Base-by-base conservation (phyloP, 2,888 invertebrate species). In the Prenolepis imparis region DNA sequence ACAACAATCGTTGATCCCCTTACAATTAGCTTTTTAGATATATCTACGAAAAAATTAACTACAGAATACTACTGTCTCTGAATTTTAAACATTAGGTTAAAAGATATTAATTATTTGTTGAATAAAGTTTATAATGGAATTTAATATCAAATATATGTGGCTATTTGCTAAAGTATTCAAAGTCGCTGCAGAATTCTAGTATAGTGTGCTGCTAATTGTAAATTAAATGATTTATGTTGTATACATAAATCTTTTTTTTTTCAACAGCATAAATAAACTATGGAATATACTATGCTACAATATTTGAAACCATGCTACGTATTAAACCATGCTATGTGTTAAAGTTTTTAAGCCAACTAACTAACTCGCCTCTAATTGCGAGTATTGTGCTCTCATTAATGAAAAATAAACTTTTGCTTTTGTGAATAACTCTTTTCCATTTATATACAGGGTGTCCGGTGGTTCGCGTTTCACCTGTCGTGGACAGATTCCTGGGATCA, bases 321-420 rank as follows among this genome's bases (percentile, higher is more conserved):
- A n/a, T n/a, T n/a, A 12, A 52, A 36, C 36, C 36, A 36, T 36
- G 55, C 24, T 55, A 85, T 84, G 57, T 86, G 86, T 89, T 89
- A 86, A 70, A 84, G 87, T 90, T 90, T 90, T 89, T 86, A 36
- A 36, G 36, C 36, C 36, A 36, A 36, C 5, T 36, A 36, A 36
- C 36, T 36, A 36, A 36, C 5, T 36, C 61, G 80, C 44, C 24
- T 55, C 18, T 75, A 75, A 63, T 32, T 66, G 18, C 70, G 12
- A 39, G 32, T 44, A 21, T 44, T 59, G 44, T 52, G 8, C n/a
- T 52, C 3, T 8, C 8, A 52, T 52, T 44, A n/a, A 15, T 36
- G 8, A 52, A 72, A 2, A 67, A 55, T 72, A 18, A 24, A 21
- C 18, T 5, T 52, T 18, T 15, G 21, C 32, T 18, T 44, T 18